Percentiles rank a stretch among this genome's conserved stretches.
phyloP scores from a whole-genome alignment of 1,140 invertebrate genomes.

The Lineus longissimus region DNA sequence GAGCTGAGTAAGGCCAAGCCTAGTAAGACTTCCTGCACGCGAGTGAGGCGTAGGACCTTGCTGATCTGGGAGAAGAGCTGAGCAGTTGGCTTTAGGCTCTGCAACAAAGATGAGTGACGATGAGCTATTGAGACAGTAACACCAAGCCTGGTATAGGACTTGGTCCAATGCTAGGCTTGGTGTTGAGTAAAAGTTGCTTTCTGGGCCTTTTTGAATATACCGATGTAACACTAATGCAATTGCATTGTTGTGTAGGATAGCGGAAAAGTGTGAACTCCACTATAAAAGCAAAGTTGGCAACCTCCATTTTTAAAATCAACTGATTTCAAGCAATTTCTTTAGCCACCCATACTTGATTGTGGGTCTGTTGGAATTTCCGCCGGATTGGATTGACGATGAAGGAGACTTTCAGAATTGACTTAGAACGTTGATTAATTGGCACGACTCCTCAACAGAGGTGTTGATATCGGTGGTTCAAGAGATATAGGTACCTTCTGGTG shows the following conservation, averaged over 20 bases:
- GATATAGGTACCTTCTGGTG: constrained; percentile 60
- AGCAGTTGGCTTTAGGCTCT: constrained; percentile 70
- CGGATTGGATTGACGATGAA: no score
- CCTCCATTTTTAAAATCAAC: no score
- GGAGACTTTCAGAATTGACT: no score
- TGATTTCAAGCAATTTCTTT: no score
- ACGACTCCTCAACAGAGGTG: no score
- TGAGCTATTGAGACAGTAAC: constrained; percentile 18
- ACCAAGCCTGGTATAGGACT: background rate
- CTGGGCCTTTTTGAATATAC: background rate
- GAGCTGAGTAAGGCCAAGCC: constrained; percentile 78
- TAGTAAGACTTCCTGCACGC: constrained; percentile 85
- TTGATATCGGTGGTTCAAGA: no score
- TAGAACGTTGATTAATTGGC: no score
- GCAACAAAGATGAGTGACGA: constrained; percentile 35
- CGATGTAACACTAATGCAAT: background rate
- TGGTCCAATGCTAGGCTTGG: background rate
- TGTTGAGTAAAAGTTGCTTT: background rate
- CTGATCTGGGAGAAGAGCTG: constrained; percentile 78
- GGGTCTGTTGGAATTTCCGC: no score
- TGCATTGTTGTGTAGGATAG: no score
- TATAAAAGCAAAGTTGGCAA: no score
- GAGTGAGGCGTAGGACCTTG: constrained; percentile 75
- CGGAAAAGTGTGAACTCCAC: no score
- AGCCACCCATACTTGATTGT: no score